phyloP scores from a whole-genome alignment of 2,797 vertebrate species.

The Eleutherodactylus coqui region DNA sequence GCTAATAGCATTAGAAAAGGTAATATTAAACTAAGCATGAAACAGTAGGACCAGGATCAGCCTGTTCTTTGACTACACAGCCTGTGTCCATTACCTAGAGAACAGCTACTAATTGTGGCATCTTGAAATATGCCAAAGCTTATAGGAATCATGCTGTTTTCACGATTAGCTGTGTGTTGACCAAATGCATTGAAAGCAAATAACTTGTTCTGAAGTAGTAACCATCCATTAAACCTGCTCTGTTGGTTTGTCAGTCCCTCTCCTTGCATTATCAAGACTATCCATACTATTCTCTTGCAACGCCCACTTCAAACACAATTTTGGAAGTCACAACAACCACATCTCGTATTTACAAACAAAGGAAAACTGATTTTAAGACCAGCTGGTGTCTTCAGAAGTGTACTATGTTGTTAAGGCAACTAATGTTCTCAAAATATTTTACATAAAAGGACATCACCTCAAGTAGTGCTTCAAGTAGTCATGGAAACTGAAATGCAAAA shows the following conservation, averaged over 20 bases:
- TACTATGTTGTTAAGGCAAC: constrained; percentile 71
- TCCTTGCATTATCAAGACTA: not conserved
- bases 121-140: not conserved
- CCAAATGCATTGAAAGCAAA: not conserved
- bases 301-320: constrained; percentile 29
- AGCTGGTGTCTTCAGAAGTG: constrained; percentile 57
- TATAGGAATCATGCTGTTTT: not conserved
- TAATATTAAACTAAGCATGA: not conserved
- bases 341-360: constrained; percentile 66
- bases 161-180: not conserved
- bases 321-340: constrained; percentile 40
- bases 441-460: constrained; percentile 72
- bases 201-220: not conserved
- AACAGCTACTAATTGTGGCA: not conserved
- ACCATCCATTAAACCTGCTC: not conserved
- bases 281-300: not conserved
- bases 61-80: not conserved
- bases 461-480: constrained; percentile 71
- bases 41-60: not conserved
- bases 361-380: constrained; percentile 66
- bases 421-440: constrained; percentile 71
- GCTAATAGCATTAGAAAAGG: not conserved
- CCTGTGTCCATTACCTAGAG: constrained; percentile 1
- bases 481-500: constrained; percentile 69
- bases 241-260: not conserved